A percentile compares a stretch with the other conserved stretches of the same genome.
Evolutionary conservation across 2,113 vertebrate genomes (phyloP).

Genomic region (Syngnathus scovelli): DNA sequence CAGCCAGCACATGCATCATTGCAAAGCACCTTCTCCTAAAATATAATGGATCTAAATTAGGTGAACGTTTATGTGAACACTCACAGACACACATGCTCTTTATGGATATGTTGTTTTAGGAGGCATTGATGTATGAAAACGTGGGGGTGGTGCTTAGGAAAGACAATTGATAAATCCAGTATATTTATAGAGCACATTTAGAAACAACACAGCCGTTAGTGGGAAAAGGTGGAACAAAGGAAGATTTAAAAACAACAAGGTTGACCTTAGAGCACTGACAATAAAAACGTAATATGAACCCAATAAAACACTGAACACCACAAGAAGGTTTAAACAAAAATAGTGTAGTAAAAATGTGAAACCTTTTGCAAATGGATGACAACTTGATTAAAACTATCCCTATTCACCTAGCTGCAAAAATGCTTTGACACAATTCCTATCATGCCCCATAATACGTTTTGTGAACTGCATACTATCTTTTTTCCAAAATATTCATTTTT

Average conservation of each 20-base stretch:
- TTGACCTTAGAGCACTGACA: neutral
- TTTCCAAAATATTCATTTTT: neutral
- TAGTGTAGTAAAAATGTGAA: neutral
- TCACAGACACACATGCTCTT: too few species aligned
- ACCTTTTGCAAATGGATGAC: neutral
- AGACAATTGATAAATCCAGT: neutral
- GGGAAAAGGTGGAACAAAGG: neutral
- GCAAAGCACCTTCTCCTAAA: neutral
- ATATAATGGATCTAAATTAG: constrained; percentile 1
- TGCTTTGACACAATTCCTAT: neutral
- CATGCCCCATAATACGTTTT: too few species aligned
- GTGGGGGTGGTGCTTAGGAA: neutral
- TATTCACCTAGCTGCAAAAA: neutral
- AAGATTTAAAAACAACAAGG: neutral
- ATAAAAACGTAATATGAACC: neutral
- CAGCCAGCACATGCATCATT: neutral
- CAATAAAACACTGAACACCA: too few species aligned
- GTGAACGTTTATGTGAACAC: too few species aligned
- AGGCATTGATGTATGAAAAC: too few species aligned
- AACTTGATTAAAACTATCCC: neutral
- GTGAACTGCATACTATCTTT: neutral
- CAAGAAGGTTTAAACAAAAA: too few species aligned
- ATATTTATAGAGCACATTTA: neutral
- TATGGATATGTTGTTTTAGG: too few species aligned
- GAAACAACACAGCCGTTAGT: neutral